A percentile compares a stretch with the other conserved stretches of the same genome.
Evolutionary conservation across 2,113 vertebrate genomes (phyloP).

Genomic region (Delphinapterus leucas): DNA sequence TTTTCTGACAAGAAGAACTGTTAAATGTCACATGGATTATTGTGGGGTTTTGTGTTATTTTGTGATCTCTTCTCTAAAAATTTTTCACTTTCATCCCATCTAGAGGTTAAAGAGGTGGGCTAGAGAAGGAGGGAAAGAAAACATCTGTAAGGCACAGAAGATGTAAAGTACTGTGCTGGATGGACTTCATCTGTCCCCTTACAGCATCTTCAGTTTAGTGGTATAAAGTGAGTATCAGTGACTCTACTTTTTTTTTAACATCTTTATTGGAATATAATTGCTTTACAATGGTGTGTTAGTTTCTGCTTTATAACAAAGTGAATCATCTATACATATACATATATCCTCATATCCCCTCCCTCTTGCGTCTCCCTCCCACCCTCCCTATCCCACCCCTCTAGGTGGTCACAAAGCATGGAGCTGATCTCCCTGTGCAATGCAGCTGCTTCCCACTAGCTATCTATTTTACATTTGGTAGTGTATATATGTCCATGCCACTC

Average conservation of each 20-base stretch:
- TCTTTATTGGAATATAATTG: no score
- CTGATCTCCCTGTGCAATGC: no score
- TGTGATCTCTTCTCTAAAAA: constrained; percentile 8
- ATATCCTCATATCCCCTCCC: no score
- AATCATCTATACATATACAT: no score
- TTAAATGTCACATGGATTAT: background rate
- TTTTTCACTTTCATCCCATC: background rate
- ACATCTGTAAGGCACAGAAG: background rate
- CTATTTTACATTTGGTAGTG: no score
- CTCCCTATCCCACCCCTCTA: no score
- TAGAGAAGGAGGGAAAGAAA: background rate
- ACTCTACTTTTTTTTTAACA: background rate
- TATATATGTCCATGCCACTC: no score
- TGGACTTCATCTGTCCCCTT: background rate
- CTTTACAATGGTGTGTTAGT: no score
- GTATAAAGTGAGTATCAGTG: background rate
- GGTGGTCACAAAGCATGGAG: no score
- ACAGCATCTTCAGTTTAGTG: background rate
- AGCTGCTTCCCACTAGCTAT: no score
- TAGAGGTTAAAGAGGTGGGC: background rate
- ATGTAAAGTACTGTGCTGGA: background rate
- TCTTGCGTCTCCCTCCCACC: no score
- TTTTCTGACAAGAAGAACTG: background rate
- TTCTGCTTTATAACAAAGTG: no score
- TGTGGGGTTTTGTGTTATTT: background rate